Evolutionary conservation across 2,888 invertebrate species (phyloP).

Genomic region (Cephus rjabovi): DNA sequence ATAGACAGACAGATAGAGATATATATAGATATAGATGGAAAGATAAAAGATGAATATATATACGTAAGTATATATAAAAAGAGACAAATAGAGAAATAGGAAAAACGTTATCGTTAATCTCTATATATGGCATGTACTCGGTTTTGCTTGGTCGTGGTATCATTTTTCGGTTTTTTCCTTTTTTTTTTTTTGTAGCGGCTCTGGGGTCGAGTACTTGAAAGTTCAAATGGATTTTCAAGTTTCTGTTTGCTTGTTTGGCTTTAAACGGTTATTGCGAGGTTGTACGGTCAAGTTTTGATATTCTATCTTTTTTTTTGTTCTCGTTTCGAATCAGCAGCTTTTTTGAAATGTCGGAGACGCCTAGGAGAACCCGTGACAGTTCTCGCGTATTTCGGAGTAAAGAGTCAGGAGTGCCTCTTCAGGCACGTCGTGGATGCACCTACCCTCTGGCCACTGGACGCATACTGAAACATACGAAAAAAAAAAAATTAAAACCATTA

Average conservation of each 20-base stretch:
- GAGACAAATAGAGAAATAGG: conserved; percentile 12
- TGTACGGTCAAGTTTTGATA: not conserved
- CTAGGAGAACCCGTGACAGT: conserved; percentile 61
- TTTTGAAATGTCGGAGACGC: conserved; percentile 30
- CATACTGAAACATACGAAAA: conserved; percentile 81
- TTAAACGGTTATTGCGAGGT: not conserved
- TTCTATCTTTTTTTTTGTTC: not conserved
- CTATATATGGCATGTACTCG: conserved; percentile 4
- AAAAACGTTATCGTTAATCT: not conserved
- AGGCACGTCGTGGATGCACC: conserved; percentile 68
- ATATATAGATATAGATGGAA: not conserved
- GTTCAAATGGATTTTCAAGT: not conserved
- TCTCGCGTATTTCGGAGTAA: conserved; percentile 60
- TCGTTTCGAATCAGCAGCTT: conserved; percentile 20
- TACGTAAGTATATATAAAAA: conserved; percentile 13
- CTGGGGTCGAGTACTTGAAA: not conserved
- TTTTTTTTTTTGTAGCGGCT: conserved; percentile 12
- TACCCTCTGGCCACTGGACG: conserved; percentile 93
- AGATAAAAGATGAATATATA: conserved; percentile 18
- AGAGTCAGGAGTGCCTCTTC: conserved; percentile 62
- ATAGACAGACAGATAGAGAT: not conserved
- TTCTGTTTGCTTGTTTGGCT: not conserved
- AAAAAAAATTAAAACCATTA: conserved; percentile 21
- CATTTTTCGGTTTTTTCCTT: conserved; percentile 53
- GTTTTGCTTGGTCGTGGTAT: conserved; percentile 64